phyloP scores from a whole-genome alignment of 2,113 vertebrate species.

The Indicator indicator region DNA sequence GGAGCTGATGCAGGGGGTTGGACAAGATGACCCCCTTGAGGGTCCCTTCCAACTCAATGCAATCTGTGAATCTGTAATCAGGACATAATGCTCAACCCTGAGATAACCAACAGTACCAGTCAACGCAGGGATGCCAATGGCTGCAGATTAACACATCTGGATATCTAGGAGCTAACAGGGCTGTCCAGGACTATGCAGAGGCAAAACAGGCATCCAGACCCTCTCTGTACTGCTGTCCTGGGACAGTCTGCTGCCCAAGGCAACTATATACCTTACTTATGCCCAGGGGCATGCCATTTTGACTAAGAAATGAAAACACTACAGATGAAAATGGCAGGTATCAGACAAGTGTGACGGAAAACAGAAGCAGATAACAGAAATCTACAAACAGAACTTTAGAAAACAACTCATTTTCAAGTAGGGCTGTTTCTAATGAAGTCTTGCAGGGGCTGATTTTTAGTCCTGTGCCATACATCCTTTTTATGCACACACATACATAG shows the following conservation, averaged over 20 bases:
- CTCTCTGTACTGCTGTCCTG: not conserved
- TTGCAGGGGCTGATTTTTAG: not conserved
- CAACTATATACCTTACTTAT: accelerated
- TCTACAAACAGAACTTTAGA: not conserved
- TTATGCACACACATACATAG: not conserved
- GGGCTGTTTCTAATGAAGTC: not conserved
- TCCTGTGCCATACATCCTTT: not conserved
- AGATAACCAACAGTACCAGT: not conserved
- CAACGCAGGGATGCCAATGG: not conserved
- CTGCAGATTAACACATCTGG: not conserved
- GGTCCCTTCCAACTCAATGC: too few relatives aligned
- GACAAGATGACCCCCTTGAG: too few relatives aligned
- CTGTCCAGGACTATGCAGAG: not conserved
- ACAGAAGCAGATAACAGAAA: not conserved
- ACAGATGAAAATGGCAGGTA: not conserved
- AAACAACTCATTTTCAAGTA: not conserved
- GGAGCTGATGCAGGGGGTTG: too few relatives aligned
- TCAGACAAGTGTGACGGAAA: not conserved
- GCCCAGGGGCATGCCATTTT: not conserved
- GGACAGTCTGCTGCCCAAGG: not conserved
- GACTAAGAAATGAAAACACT: not conserved
- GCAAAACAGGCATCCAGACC: not conserved
- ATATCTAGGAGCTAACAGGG: not conserved
- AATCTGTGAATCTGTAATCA: not conserved
- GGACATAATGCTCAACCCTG: not conserved